Evolutionary conservation across 2,888 invertebrate genomes (phyloP), one percentile per base, ranked within the genome.

Genomic region (Xanthorhoe designata): DNA sequence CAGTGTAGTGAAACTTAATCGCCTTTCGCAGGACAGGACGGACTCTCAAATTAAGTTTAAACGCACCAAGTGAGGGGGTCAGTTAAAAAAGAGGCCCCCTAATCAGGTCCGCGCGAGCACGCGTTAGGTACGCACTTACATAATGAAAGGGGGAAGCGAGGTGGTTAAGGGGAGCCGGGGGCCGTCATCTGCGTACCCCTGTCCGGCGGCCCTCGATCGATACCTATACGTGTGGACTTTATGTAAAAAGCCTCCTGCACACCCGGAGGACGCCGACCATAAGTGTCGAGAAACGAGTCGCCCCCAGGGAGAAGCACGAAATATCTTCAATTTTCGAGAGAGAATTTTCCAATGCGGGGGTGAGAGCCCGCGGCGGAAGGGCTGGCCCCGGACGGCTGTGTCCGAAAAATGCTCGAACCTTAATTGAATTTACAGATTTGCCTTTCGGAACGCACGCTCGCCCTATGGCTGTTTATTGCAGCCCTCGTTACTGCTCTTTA

Each of bases 321-420:
- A 92, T 92, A 92, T 93, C 92, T 93, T 92, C 92, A 92, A 92
- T 92, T 92, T 93, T 92, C 88, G 92, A 91, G 92, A 92, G 91
- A 91, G 91, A 91, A 92, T 91, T 92, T 92, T 92, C 92, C 91
- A 91, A 91, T 90, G 92, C 87, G 90, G 89, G 90, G 90, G 90
- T 87, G 89, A 87, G 76, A 79, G 90, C 91, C 90, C 85, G 89
- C 89, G 90, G 90, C 91, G 88, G 88, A 90, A 90, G 90, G 91
- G 91, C 89, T 82, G 83, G 85, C 82, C 81, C 82, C 87, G 88
- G 82, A 83, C 88, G 87, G 85, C 88, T 85, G 82, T 89, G 91
- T 91, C 92, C 92, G 91, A 92, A 91, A 92, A 92, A 92, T 91
- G 89, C 90, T 89, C 85, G 78, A 84, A 85, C 88, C 90, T 87